phyloP scores from a whole-genome alignment of 1,140 invertebrate species.

The Drosophila micromelanica region DNA sequence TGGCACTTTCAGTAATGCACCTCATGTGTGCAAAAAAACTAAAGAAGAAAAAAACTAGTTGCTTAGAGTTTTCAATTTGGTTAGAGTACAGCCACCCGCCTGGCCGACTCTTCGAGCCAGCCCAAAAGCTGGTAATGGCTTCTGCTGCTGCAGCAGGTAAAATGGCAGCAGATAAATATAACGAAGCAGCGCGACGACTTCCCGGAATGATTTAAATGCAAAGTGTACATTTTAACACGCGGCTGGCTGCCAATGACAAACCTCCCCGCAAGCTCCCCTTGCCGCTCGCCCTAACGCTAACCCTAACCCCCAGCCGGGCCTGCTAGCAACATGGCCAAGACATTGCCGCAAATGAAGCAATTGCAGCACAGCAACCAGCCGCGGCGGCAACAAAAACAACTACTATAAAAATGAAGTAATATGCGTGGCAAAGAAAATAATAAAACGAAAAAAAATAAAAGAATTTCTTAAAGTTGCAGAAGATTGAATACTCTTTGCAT shows the following conservation, averaged over 20 bases:
- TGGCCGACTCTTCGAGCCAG: background rate
- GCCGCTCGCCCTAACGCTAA: background rate
- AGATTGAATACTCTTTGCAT: background rate
- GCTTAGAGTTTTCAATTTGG: conserved; percentile 72
- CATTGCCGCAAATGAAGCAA: conserved; percentile 79
- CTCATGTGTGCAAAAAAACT: conserved; percentile 22
- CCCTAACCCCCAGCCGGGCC: conserved; percentile 2
- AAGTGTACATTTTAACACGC: conserved; percentile 81
- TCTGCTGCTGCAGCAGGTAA: conserved; percentile 26
- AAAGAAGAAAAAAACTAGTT: conserved; percentile 38
- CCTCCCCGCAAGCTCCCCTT: conserved; percentile 9
- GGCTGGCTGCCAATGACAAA: conserved; percentile 54
- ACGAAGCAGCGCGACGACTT: conserved; percentile 63
- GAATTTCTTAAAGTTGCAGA: background rate
- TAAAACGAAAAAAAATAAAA: background rate
- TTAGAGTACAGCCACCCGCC: conserved; percentile 41
- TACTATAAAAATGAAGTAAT: conserved; percentile 65
- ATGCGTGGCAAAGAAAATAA: conserved; percentile 33
- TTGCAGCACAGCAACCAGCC: conserved; percentile 67
- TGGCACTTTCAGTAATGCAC: conserved; percentile 30
- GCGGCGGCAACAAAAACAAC: conserved; percentile 51
- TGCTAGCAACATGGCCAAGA: conserved; percentile 46
- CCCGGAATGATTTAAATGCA: conserved; percentile 82
- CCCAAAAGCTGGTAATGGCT: conserved; percentile 15
- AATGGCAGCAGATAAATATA: conserved; percentile 78